phyloP scores from a whole-genome alignment of 2,113 vertebrate genomes.

The Phoxinus phoxinus region DNA sequence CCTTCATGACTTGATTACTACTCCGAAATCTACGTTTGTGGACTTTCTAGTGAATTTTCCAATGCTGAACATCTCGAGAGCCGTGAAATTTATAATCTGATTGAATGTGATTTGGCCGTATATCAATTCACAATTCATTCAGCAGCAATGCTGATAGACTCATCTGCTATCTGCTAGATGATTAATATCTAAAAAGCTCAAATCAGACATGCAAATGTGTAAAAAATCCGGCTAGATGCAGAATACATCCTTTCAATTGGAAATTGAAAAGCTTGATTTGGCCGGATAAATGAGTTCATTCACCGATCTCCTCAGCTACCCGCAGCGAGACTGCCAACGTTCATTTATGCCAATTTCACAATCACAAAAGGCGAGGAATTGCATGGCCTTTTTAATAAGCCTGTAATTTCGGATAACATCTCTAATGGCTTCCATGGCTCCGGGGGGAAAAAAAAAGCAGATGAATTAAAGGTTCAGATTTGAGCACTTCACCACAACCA shows the following conservation, averaged over 20 bases:
- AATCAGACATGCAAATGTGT: slow-evolving; percentile 42
- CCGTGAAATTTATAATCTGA: slow-evolving; percentile 2
- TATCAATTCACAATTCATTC: background rate
- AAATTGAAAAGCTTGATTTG: slow-evolving; percentile 48
- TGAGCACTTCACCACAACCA: slow-evolving; percentile 6
- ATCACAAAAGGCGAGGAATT: slow-evolving; percentile 40
- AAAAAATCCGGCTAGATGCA: slow-evolving; percentile 22
- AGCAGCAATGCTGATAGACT: slow-evolving; percentile 23
- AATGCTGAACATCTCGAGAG: background rate
- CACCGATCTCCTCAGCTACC: slow-evolving; percentile 35
- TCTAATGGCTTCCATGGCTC: slow-evolving; percentile 48
- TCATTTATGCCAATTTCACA: slow-evolving; percentile 47
- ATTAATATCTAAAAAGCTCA: slow-evolving; percentile 27
- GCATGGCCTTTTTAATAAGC: slow-evolving; percentile 43
- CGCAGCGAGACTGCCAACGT: slow-evolving; percentile 28
- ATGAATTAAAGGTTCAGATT: slow-evolving; percentile 46
- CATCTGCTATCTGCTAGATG: slow-evolving; percentile 33
- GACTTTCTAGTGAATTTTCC: background rate
- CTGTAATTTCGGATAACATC: slow-evolving; percentile 52
- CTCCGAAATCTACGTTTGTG: background rate
- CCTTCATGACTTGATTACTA: background rate
- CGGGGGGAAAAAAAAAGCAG: background rate
- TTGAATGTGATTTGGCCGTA: background rate
- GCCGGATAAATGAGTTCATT: slow-evolving; percentile 36
- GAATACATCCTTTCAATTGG: slow-evolving; percentile 42